Evolutionary conservation across 2,113 vertebrate genomes (phyloP).

Genomic region (Pachycephala philippinensis): DNA sequence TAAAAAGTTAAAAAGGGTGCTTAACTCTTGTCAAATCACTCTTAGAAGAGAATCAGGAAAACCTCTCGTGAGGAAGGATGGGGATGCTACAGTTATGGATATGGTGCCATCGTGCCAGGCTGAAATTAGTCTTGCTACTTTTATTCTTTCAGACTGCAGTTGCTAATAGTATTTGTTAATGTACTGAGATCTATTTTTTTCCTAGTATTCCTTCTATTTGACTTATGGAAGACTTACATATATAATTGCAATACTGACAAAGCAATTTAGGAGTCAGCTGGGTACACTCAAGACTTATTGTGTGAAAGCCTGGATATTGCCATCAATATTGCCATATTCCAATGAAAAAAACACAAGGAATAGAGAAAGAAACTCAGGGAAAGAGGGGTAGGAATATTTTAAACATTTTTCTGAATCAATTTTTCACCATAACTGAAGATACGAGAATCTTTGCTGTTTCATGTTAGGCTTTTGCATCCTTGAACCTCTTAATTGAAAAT

Average conservation of each 20-base stretch:
- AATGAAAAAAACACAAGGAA: constrained; percentile 72
- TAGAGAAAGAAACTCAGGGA: constrained; percentile 66
- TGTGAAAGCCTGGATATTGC: constrained; percentile 78
- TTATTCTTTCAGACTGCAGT: constrained; percentile 6
- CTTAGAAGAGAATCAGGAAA: constrained; percentile 6
- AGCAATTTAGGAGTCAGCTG: constrained; percentile 13
- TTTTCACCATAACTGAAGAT: constrained; percentile 76
- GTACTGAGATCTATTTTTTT: not conserved
- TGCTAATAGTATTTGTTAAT: not conserved
- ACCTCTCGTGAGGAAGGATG: not conserved
- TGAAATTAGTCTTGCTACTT: constrained; percentile 24
- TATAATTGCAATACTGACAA: constrained; percentile 45
- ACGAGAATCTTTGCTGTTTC: constrained; percentile 72
- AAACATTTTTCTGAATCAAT: not conserved
- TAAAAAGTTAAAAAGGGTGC: constrained; percentile 12
- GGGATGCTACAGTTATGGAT: constrained; percentile 1
- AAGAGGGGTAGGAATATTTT: constrained; percentile 48
- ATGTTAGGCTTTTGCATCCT: not conserved
- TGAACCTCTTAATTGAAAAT: not conserved
- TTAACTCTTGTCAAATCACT: constrained; percentile 45
- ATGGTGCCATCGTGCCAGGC: constrained; percentile 11
- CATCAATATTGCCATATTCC: constrained; percentile 78
- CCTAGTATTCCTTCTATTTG: constrained; percentile 13
- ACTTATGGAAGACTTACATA: constrained; percentile 13
- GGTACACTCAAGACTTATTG: constrained; percentile 22